phyloP scores from a whole-genome alignment of 2,113 vertebrate species.

The Dasypus novemcinctus region DNA sequence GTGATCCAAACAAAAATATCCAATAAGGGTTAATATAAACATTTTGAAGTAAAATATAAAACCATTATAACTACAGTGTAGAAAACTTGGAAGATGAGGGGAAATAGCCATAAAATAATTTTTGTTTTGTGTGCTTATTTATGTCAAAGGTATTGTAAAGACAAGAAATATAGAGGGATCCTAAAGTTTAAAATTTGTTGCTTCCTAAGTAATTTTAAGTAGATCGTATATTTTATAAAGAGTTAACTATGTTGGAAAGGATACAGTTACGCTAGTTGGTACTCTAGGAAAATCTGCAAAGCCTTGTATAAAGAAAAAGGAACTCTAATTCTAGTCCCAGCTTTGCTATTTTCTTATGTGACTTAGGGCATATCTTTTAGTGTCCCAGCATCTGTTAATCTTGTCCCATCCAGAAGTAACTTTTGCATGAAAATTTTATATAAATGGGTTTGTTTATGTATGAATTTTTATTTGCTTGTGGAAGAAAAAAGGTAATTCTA shows the following conservation, averaged over 20 bases:
- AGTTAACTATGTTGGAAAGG: background rate
- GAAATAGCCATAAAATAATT: background rate
- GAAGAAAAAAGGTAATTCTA: background rate
- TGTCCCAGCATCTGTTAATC: background rate
- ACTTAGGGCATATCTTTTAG: background rate
- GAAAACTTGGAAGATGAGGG: background rate
- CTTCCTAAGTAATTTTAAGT: background rate
- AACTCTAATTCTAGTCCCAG: background rate
- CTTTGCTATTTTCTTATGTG: slow-evolving; percentile 3
- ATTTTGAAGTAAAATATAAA: background rate
- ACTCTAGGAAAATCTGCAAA: background rate
- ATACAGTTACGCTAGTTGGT: background rate
- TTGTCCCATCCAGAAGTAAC: background rate
- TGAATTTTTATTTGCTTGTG: background rate
- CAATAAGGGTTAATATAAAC: background rate
- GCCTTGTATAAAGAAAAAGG: background rate
- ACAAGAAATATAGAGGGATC: background rate
- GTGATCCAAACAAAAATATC: background rate
- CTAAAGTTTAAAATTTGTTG: background rate
- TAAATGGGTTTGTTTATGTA: background rate
- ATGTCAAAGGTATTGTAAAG: background rate
- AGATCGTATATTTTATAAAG: background rate
- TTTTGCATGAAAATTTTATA: background rate
- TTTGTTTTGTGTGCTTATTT: background rate
- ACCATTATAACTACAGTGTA: background rate